These are phyloP conservation scores for Chloroceryle amazona DNA, from an alignment of 2,797 vertebrate genomes.

Conservation along the genomic window DNA sequence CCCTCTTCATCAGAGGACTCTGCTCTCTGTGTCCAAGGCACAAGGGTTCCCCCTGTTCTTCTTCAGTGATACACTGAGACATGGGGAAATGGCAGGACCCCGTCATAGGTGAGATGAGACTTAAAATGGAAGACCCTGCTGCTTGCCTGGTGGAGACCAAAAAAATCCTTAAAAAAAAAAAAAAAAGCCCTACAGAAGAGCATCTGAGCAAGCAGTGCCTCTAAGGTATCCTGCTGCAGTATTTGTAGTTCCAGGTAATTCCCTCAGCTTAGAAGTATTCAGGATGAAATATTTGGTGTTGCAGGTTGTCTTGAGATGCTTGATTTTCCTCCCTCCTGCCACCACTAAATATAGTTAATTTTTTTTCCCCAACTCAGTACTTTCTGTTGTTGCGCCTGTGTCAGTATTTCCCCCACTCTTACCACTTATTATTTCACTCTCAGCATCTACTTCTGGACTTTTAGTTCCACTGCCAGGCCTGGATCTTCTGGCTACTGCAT, in stretches of 20 bases:
- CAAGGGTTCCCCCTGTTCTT: not conserved
- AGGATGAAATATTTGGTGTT: not conserved
- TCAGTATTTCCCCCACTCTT: not conserved
- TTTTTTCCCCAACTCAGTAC: not conserved
- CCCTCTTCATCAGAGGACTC: fast-evolving
- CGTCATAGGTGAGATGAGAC: not conserved
- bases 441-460: not conserved
- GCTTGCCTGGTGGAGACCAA: not conserved
- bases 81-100: not conserved
- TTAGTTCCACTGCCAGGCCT: not conserved
- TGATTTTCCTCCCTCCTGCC: not conserved
- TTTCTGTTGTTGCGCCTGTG: not conserved
- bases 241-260: not conserved
- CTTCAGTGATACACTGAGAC: not conserved
- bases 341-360: fast-evolving
- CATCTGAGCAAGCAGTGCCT: not conserved
- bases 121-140: not conserved
- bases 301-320: not conserved
- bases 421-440: not conserved
- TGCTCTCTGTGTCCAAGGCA: not conserved
- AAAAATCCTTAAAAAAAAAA: not conserved
- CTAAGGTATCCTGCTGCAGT: not conserved
- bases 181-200: not conserved
- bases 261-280: not conserved
- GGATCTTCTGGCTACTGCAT: not conserved